These are phyloP conservation scores for Chydorus sphaericus DNA, from an alignment of 2,888 invertebrate species.

Conservation along the genomic window DNA sequence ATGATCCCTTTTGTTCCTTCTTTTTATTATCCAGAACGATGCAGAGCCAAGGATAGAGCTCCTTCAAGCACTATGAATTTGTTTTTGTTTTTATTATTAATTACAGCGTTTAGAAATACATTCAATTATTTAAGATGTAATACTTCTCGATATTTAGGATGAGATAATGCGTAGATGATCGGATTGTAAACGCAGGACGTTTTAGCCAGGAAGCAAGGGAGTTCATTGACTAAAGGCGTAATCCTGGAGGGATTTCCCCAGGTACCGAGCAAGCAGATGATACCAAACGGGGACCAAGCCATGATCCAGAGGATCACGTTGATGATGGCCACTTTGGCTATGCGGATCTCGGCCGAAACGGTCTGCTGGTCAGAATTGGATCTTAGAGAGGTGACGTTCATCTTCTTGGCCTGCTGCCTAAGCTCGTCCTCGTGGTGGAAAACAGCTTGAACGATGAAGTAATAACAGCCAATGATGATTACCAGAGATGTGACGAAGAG, in stretches of 20 bases:
- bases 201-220: slow-evolving; percentile 29
- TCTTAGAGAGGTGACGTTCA: slow-evolving; percentile 24
- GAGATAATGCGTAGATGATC: slow-evolving; percentile 22
- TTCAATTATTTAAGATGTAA: too few species aligned
- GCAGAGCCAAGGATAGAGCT: slow-evolving; percentile 13
- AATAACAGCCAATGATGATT: slow-evolving; percentile 44
- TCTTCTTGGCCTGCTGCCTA: slow-evolving; percentile 24
- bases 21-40: too few species aligned
- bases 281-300: slow-evolving; percentile 81
- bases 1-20: too few species aligned
- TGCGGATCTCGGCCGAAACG: slow-evolving; percentile 17
- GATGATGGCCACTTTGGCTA: slow-evolving; percentile 50
- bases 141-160: slow-evolving; percentile 21
- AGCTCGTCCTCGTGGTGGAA: slow-evolving; percentile 22
- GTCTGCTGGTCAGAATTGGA: slow-evolving; percentile 16
- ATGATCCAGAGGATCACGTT: slow-evolving; percentile 81
- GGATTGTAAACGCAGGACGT: slow-evolving; percentile 27
- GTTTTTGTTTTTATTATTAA: too few species aligned
- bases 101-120: too few species aligned
- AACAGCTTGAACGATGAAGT: slow-evolving; percentile 37
- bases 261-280: slow-evolving; percentile 65
- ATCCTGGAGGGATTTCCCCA: slow-evolving; percentile 46
- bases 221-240: slow-evolving; percentile 21
- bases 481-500: slow-evolving; percentile 35
- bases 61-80: slow-evolving; percentile 11